A percentile compares a stretch with the other conserved stretches of the same genome.
These are phyloP conservation scores for Zelostemma sp. DNA, from an alignment of 1,140 invertebrate species.

Conservation along the genomic window DNA sequence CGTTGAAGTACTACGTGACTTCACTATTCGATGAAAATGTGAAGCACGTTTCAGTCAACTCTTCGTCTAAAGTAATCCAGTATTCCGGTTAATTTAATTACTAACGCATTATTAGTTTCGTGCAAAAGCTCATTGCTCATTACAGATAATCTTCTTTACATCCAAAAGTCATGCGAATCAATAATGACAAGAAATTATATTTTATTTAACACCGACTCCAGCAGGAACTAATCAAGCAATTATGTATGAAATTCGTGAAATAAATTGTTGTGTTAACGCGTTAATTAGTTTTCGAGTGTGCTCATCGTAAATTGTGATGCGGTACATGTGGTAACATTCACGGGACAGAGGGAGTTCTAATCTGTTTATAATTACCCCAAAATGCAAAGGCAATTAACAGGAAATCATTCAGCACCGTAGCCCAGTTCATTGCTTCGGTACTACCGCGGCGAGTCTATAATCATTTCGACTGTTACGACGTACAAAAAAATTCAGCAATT, in stretches of 20 bases:
- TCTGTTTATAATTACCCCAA: conserved; percentile 44
- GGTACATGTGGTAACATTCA: conserved; percentile 33
- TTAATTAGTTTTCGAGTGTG: conserved; percentile 30
- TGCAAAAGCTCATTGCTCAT: no score
- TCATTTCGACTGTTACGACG: conserved; percentile 11
- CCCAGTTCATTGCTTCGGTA: conserved; percentile 27
- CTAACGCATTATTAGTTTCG: no score
- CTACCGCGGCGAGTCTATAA: conserved; percentile 35
- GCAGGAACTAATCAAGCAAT: conserved; percentile 2
- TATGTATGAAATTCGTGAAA: conserved; percentile 20
- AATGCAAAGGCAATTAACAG: conserved; percentile 38
- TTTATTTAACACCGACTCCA: no score
- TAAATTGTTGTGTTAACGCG: conserved; percentile 24
- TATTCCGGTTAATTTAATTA: no score
- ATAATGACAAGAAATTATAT: no score
- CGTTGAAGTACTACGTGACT: not conserved
- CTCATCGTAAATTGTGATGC: conserved; percentile 23
- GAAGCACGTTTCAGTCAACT: no score
- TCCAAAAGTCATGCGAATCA: no score
- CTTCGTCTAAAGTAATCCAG: no score
- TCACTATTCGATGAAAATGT: not conserved
- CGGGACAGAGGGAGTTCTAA: conserved; percentile 29
- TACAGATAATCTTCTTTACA: no score
- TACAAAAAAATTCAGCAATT: no score
- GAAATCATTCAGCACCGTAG: conserved; percentile 36